phyloP scores from a whole-genome alignment of 2,888 invertebrate species.

The Melinopterus prodromus region DNA sequence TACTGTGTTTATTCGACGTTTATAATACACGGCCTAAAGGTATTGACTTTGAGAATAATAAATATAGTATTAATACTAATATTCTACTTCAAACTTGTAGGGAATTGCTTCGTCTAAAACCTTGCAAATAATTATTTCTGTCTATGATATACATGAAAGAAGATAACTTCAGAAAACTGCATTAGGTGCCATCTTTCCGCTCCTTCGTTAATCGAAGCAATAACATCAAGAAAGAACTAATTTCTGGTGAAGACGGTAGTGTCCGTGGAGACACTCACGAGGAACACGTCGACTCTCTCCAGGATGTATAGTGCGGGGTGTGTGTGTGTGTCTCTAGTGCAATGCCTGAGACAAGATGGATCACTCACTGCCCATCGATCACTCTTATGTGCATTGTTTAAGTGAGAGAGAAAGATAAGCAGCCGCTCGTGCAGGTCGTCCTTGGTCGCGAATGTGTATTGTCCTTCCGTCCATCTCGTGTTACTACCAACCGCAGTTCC shows the following conservation, averaged over 20 bases:
- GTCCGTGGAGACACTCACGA: background rate
- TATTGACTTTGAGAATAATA: too few species aligned
- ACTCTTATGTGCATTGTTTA: slow-evolving; percentile 43
- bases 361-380: slow-evolving; percentile 42
- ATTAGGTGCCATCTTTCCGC: too few species aligned
- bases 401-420: slow-evolving; percentile 35
- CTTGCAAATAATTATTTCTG: too few species aligned
- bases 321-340: background rate
- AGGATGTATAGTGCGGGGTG: slow-evolving; percentile 36
- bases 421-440: slow-evolving; percentile 28
- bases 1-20: too few species aligned
- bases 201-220: too few species aligned
- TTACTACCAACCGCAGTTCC: background rate
- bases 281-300: background rate
- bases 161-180: too few species aligned
- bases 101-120: too few species aligned
- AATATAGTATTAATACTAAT: too few species aligned
- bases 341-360: slow-evolving; percentile 41
- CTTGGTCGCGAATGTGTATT: slow-evolving; percentile 26
- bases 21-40: too few species aligned
- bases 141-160: too few species aligned
- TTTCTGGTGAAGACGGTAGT: background rate
- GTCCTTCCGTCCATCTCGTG: slow-evolving; percentile 1
- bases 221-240: background rate
- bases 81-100: too few species aligned